These are phyloP conservation scores for Chironomus striatipennis DNA, from an alignment of 1,140 invertebrate species.

Conservation along the genomic window DNA sequence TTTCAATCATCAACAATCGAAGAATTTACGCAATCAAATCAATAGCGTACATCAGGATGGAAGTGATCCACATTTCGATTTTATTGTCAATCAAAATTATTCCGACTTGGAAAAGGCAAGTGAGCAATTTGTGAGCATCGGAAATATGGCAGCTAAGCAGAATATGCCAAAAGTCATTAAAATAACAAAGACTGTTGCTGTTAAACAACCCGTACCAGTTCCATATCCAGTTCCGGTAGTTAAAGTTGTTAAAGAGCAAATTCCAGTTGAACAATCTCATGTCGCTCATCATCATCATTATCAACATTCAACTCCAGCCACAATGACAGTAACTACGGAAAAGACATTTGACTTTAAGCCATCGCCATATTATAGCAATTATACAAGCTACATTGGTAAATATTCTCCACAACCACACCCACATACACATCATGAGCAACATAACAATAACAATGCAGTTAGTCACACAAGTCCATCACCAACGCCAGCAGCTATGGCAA, in stretches of 20 bases:
- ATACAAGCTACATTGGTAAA: background rate
- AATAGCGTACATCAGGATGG: background rate
- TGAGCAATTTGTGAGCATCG: background rate
- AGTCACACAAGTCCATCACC: background rate
- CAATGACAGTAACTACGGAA: background rate
- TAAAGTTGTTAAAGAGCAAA: background rate
- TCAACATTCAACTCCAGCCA: background rate
- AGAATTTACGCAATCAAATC: background rate
- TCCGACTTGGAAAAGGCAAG: constrained; percentile 5
- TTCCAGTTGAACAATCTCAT: background rate
- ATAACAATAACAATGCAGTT: background rate
- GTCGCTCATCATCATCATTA: background rate
- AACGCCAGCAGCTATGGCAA: background rate
- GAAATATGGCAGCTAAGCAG: background rate
- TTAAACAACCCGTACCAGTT: background rate
- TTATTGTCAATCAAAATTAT: background rate
- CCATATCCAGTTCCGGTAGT: constrained; percentile 11
- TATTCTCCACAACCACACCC: background rate
- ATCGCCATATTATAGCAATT: background rate
- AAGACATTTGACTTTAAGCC: background rate
- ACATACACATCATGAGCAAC: background rate
- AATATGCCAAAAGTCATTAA: constrained; percentile 20
- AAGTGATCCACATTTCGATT: background rate
- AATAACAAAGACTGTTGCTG: background rate
- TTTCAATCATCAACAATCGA: background rate